These are phyloP conservation scores for Perodicticus potto DNA, from an alignment of 2,797 vertebrate genomes.

Conservation along the genomic window DNA sequence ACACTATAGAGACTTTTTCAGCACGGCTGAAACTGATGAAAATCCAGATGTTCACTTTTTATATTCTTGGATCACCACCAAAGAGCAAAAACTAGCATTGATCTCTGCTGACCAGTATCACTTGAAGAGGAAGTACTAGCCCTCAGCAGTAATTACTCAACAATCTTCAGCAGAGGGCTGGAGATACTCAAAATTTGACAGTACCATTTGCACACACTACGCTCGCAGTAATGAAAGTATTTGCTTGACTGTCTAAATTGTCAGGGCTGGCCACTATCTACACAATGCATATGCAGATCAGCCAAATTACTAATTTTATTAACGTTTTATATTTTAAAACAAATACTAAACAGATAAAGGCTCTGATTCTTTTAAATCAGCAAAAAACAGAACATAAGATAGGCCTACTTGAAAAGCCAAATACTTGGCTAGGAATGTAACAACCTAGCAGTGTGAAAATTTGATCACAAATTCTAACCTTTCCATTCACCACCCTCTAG, in stretches of 20 bases:
- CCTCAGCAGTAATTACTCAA: conserved; percentile 39
- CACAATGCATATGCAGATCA: neutral
- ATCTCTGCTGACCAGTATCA: neutral
- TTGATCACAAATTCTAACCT: neutral
- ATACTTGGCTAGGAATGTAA: neutral
- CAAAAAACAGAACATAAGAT: neutral
- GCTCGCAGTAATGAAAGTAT: neutral
- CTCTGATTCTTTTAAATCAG: conserved; percentile 31
- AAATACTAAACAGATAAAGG: neutral
- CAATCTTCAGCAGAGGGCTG: conserved; percentile 2
- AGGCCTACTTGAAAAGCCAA: neutral
- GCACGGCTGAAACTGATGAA: conserved; percentile 45
- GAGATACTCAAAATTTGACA: neutral
- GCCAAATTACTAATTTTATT: neutral
- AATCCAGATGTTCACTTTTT: conserved; percentile 71
- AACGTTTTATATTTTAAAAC: conserved; percentile 33
- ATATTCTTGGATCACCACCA: conserved; percentile 68
- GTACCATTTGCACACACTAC: neutral
- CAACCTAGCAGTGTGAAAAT: neutral
- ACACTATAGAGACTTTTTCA: conserved; percentile 41
- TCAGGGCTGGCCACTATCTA: neutral
- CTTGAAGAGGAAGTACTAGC: conserved; percentile 30
- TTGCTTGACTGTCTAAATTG: neutral
- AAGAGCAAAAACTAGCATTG: conserved; percentile 58
- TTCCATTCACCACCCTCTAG: neutral